Evolutionary conservation across 1,140 invertebrate genomes (phyloP).

Genomic region (Reticulitermes speratus): DNA sequence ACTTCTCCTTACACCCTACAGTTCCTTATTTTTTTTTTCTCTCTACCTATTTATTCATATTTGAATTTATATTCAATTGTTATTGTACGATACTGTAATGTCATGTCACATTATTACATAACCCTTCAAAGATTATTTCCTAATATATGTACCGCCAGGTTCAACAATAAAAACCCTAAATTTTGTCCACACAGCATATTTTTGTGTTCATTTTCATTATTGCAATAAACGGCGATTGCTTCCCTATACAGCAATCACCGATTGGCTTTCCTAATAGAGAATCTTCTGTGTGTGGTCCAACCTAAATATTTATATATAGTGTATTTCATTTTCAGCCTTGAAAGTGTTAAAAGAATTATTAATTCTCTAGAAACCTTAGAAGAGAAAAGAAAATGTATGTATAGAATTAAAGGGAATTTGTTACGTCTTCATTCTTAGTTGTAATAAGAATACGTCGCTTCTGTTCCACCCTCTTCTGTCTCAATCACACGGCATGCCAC

Average conservation of each 20-base stretch:
- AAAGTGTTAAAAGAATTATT: no score
- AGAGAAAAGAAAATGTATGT: not conserved
- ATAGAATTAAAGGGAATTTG: not conserved
- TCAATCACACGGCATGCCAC: not conserved
- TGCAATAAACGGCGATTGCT: no score
- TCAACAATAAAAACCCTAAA: no score
- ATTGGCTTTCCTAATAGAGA: no score
- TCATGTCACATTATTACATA: not conserved
- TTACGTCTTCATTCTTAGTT: not conserved
- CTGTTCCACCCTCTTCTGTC: not conserved
- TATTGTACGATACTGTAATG: not conserved
- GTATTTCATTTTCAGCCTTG: no score
- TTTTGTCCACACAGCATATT: no score
- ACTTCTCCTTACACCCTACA: not conserved
- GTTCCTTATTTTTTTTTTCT: not conserved
- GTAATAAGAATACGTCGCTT: not conserved
- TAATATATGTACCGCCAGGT: no score
- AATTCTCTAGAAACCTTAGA: not conserved
- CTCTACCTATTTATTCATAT: not conserved
- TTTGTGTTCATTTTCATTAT: no score
- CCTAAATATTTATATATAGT: no score
- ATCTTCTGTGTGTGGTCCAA: no score
- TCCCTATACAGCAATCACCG: no score
- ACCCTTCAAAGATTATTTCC: no score
- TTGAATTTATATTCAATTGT: slow-evolving; percentile 6